These are phyloP conservation scores for Bucco capensis DNA, from an alignment of 2,113 vertebrate genomes.

Conservation along the genomic window DNA sequence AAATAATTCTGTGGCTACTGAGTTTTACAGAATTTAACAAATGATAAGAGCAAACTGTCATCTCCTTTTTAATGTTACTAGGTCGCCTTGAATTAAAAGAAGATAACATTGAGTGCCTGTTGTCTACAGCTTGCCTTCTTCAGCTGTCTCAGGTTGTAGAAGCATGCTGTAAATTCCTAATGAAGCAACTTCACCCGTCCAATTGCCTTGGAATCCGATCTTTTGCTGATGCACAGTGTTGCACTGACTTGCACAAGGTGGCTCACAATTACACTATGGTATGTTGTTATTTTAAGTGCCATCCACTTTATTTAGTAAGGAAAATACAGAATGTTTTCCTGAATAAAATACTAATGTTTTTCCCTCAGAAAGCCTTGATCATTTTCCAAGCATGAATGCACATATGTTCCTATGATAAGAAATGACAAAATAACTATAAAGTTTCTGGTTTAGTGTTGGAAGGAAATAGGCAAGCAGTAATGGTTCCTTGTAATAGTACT, in stretches of 20 bases:
- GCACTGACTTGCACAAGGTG: conserved; percentile 91
- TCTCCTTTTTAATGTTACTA: conserved; percentile 56
- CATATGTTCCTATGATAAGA: neutral
- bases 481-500: neutral
- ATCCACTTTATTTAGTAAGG: neutral
- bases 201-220: conserved; percentile 97
- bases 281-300: conserved; percentile 55
- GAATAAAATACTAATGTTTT: neutral
- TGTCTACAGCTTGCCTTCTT: conserved; percentile 93
- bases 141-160: conserved; percentile 94
- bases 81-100: conserved; percentile 94
- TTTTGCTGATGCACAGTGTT: conserved; percentile 95
- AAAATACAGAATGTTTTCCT: neutral
- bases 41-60: neutral
- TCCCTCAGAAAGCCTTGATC: neutral
- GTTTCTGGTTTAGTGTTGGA: neutral
- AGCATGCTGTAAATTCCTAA: conserved; percentile 94
- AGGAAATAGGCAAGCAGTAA: neutral
- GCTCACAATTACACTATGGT: conserved; percentile 98
- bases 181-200: conserved; percentile 97
- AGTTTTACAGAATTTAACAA: neutral
- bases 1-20: neutral
- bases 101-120: conserved; percentile 94
- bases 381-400: neutral
- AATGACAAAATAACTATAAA: neutral